phyloP scores from a whole-genome alignment of 1,140 invertebrate species.

The Trichogramma pretiosum region DNA sequence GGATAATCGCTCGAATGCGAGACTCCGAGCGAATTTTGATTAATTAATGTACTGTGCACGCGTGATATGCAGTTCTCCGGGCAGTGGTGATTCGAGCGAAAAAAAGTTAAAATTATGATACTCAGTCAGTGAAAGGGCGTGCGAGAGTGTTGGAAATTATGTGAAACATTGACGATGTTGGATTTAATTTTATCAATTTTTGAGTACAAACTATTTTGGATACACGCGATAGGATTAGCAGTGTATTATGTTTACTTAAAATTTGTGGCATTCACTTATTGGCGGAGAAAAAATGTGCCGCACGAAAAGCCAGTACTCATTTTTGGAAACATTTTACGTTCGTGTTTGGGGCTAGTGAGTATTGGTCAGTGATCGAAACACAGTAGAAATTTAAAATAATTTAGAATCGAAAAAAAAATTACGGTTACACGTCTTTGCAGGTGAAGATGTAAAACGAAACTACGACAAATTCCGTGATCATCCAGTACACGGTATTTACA shows the following conservation, averaged over 20 bases:
- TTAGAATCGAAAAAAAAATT: background rate
- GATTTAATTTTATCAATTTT: background rate
- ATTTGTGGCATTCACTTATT: conserved; percentile 28
- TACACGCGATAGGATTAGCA: background rate
- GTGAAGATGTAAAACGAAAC: conserved; percentile 14
- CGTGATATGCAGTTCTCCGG: too few species aligned
- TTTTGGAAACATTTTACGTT: conserved; percentile 43
- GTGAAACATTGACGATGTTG: background rate
- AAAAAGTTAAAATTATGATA: too few species aligned
- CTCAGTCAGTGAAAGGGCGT: too few species aligned
- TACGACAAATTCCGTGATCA: conserved; percentile 19
- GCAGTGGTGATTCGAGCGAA: too few species aligned
- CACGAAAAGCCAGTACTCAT: conserved; percentile 35
- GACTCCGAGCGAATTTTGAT: too few species aligned
- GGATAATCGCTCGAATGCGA: too few species aligned
- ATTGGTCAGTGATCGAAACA: conserved; percentile 16
- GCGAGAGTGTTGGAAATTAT: too few species aligned
- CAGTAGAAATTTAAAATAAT: background rate
- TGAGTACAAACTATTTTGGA: background rate
- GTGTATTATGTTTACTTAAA: conserved; percentile 27
- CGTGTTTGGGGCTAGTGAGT: conserved; percentile 27
- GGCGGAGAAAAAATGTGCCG: conserved; percentile 30
- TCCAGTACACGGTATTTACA: conserved; percentile 39
- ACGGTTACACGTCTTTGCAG: conserved; percentile 18
- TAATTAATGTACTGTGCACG: too few species aligned